Base-by-base conservation (phyloP, 2,888 invertebrate species). In the Apamea crenata region DNA sequence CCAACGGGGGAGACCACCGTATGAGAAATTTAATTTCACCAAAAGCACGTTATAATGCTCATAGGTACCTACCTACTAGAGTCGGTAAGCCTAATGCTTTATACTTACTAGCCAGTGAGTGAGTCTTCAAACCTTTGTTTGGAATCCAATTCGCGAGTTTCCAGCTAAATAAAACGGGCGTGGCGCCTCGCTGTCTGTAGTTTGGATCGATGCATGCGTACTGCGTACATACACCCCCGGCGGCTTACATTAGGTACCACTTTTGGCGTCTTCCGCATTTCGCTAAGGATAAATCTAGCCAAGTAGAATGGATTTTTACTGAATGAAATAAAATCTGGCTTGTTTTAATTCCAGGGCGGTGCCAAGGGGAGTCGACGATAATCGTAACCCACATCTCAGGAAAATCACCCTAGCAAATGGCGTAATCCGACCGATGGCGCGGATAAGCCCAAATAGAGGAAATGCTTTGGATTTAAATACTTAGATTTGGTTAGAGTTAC, bases 171-270 rank as follows among this genome's bases (percentile, higher is more conserved):
- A 74, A 79, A 71, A 80, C 87, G 84, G 85, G 85, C 84, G 85
- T 84, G 85, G 85, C 85, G 85, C 80, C 85, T 85, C 67, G 85
- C 87, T 53, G 85, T 85, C 85, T 85, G 85, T 79, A 72, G 84
- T 65, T 80, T 71, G 80, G 85, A 85, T 85, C 85, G 85, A 85
- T 85, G 87, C 47, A 73, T 75, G 87, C 82, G 82, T 82, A 78
- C 74, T 77, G 87, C 82, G 82, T 82, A 83, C 68, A 61, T 71
- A 73, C 68, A 63, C 74, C 85, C 81, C 85, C 59, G 65, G 65
- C 59, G 65, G 65, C 40, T 73, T 73, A 69, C 44, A 82, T 82
- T 59, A 69, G 40, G 32, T 61, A 72, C 68, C 56, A 53, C 16
- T 73, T 82, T 73, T 29, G 63, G 56, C n/a, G 47, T 71, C 47